Percentiles rank a stretch among this genome's conserved stretches.
phyloP scores from a whole-genome alignment of 2,888 invertebrate genomes.

The Diplazon laetatorius region DNA sequence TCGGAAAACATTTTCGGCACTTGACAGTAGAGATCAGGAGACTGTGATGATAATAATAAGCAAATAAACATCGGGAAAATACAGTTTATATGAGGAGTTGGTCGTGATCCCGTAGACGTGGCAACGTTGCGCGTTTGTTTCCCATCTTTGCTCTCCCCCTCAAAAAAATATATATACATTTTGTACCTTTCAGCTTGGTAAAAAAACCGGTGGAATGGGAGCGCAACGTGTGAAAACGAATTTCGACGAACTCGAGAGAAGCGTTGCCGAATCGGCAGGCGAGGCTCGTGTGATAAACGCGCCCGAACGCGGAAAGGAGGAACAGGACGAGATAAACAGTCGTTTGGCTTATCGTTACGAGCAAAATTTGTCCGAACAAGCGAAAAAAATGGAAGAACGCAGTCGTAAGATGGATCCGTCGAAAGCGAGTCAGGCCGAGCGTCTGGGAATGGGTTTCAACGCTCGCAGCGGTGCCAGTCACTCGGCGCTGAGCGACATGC shows the following conservation, averaged over 20 bases:
- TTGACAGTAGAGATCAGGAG: too few relatives aligned
- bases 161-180: too few relatives aligned
- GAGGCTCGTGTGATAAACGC: conserved; percentile 80
- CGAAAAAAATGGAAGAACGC: conserved; percentile 89
- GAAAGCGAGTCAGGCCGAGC: conserved; percentile 94
- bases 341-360: conserved; percentile 86
- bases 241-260: conserved; percentile 96
- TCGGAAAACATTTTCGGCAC: too few relatives aligned
- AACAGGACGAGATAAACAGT: conserved; percentile 88
- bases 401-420: conserved; percentile 89
- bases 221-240: conserved; percentile 97
- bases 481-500: conserved; percentile 95
- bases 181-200: conserved; percentile 90
- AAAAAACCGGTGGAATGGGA: conserved; percentile 92
- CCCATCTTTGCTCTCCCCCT: too few relatives aligned
- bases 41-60: too few relatives aligned
- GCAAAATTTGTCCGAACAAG: conserved; percentile 88
- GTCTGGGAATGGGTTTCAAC: conserved; percentile 95
- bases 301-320: conserved; percentile 85
- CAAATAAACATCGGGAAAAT: too few relatives aligned
- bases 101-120: too few relatives aligned
- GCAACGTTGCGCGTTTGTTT: too few relatives aligned
- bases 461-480: conserved; percentile 88
- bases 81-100: too few relatives aligned
- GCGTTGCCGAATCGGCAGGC: conserved; percentile 89